Evolutionary conservation across 2,113 vertebrate species (phyloP).

Genomic region (Tenrec ecaudatus): DNA sequence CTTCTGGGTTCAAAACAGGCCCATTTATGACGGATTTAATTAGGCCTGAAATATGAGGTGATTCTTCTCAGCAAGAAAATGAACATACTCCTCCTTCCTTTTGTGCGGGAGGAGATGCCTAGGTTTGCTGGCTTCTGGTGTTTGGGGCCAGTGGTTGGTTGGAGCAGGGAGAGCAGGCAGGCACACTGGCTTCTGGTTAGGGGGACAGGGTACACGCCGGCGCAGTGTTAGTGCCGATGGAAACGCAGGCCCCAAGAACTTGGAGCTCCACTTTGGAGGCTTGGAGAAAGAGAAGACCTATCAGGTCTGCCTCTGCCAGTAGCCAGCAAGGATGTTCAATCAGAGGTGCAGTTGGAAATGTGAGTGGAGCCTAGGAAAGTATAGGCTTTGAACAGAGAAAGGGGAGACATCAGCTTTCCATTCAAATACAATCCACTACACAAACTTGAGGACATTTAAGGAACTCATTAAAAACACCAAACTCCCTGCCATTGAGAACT

Average conservation of each 20-base stretch:
- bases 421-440: not conserved
- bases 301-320: no score
- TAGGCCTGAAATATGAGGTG: conserved; percentile 55
- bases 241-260: not conserved
- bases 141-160: not conserved
- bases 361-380: not conserved
- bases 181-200: not conserved
- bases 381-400: not conserved
- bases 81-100: not conserved
- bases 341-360: not conserved
- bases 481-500: no score
- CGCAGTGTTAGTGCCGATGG: not conserved
- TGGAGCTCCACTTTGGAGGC: not conserved
- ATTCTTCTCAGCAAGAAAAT: conserved; percentile 11
- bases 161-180: not conserved
- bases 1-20: conserved; percentile 67
- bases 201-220: not conserved
- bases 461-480: not conserved
- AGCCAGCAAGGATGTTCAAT: not conserved
- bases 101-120: not conserved
- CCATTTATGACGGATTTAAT: conserved; percentile 30
- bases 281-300: not conserved
- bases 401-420: not conserved
- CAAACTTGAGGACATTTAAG: not conserved
- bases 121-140: not conserved